These are phyloP conservation scores for Pontoporia blainvillei DNA, from an alignment of 2,113 vertebrate species.

Conservation along the genomic window DNA sequence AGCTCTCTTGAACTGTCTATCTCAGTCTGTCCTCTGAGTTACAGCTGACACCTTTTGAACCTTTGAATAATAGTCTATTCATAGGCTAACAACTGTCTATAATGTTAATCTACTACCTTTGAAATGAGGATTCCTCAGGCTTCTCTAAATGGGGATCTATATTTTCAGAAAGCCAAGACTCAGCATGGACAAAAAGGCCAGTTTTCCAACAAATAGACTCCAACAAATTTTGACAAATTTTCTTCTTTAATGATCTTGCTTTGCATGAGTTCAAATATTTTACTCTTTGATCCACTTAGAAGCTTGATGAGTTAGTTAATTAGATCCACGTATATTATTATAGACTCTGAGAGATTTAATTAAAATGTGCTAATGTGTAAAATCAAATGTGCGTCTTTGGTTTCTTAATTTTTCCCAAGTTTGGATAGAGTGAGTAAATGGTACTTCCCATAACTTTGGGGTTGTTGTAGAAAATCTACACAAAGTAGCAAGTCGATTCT, in stretches of 20 bases:
- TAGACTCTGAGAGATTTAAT: constrained; percentile 34
- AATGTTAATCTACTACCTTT: not conserved
- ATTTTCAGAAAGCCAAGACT: not conserved
- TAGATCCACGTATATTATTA: constrained; percentile 37
- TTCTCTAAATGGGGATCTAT: not conserved
- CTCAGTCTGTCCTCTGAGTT: not conserved
- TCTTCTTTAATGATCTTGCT: constrained; percentile 16
- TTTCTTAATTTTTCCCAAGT: constrained; percentile 63
- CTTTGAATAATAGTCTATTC: not conserved
- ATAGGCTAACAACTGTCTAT: not conserved
- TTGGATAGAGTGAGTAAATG: constrained; percentile 16
- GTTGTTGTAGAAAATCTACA: not conserved
- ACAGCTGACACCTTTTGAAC: not conserved
- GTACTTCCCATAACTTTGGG: not conserved
- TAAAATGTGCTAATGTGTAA: constrained; percentile 56
- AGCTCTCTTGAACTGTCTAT: not conserved
- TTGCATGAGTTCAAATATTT: constrained; percentile 37
- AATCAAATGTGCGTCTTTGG: not conserved
- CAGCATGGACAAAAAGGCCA: not conserved
- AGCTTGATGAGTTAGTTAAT: constrained; percentile 58
- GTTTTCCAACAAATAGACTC: not conserved
- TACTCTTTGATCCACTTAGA: constrained; percentile 19
- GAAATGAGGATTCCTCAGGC: not conserved
- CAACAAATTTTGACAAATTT: not conserved
- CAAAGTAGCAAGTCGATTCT: constrained; percentile 30